These are phyloP conservation scores for Anguilla megastoma DNA, from an alignment of 2,797 vertebrate genomes.

Conservation along the genomic window DNA sequence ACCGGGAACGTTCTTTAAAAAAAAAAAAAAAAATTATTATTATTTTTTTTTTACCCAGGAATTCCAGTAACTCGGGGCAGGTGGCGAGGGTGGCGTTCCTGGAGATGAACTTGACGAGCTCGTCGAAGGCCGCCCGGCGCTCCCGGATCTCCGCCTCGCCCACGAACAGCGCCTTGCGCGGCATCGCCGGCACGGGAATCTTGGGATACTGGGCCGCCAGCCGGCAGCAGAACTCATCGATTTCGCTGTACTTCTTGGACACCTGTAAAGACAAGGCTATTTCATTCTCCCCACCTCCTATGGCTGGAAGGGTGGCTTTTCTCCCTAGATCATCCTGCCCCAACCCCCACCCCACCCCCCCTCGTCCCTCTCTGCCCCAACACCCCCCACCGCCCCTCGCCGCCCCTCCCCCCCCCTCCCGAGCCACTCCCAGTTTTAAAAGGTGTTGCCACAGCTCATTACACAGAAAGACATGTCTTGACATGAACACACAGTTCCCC, in stretches of 20 bases:
- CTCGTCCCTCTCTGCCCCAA: too few relatives aligned
- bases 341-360: neutral
- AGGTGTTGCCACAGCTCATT: neutral
- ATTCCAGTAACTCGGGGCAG: constrained; percentile 77
- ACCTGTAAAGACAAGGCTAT: constrained; percentile 66
- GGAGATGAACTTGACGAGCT: constrained; percentile 75
- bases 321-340: neutral
- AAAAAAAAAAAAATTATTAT: too few relatives aligned
- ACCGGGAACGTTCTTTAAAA: neutral
- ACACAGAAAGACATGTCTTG: neutral
- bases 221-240: constrained; percentile 77
- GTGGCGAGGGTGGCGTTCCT: constrained; percentile 67
- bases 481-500: neutral
- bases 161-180: constrained; percentile 81
- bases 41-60: constrained; percentile 64
- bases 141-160: constrained; percentile 80
- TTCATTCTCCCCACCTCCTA: too few relatives aligned
- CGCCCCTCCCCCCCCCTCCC: too few relatives aligned
- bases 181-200: constrained; percentile 71
- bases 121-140: constrained; percentile 71
- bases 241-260: constrained; percentile 84
- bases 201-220: constrained; percentile 65
- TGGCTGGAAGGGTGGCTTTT: neutral
- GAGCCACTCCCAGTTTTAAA: neutral
- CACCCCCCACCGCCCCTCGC: too few relatives aligned